These are phyloP conservation scores for Eidolon dupreanum DNA, from an alignment of 2,797 vertebrate species.

Conservation along the genomic window DNA sequence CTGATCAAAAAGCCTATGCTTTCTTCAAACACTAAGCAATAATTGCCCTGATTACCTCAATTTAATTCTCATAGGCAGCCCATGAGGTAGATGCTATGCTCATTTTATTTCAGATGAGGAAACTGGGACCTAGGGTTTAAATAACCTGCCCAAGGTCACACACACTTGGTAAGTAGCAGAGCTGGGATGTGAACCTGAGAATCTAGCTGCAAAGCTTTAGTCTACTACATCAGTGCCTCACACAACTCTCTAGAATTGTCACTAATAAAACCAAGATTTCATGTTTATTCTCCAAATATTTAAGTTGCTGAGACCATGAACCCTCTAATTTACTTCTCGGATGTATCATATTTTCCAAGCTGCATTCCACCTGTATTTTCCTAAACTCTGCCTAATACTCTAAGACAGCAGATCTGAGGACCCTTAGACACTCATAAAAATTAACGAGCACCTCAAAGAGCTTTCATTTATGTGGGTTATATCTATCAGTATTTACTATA, in stretches of 20 bases:
- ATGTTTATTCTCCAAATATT: background rate
- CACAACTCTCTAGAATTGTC: background rate
- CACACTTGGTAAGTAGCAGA: background rate
- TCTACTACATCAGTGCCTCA: background rate
- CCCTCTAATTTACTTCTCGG: background rate
- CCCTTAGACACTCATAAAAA: background rate
- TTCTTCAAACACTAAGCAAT: background rate
- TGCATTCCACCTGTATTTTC: background rate
- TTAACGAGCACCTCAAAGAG: conserved; percentile 33
- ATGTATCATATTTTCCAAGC: background rate
- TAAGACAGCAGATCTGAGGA: background rate
- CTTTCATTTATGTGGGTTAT: background rate
- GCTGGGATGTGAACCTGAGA: background rate
- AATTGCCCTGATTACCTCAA: background rate
- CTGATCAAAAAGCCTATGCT: background rate
- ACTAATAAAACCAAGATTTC: background rate
- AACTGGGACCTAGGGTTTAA: background rate
- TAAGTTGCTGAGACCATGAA: background rate
- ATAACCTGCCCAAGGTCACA: background rate
- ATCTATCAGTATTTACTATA: background rate
- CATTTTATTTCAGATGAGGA: background rate
- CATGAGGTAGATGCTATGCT: background rate
- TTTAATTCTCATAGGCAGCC: conserved; percentile 19
- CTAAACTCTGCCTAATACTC: background rate
- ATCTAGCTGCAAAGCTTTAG: background rate